Evolutionary conservation across 2,113 vertebrate species (phyloP).

Genomic region (Paramisgurnus dabryanus): DNA sequence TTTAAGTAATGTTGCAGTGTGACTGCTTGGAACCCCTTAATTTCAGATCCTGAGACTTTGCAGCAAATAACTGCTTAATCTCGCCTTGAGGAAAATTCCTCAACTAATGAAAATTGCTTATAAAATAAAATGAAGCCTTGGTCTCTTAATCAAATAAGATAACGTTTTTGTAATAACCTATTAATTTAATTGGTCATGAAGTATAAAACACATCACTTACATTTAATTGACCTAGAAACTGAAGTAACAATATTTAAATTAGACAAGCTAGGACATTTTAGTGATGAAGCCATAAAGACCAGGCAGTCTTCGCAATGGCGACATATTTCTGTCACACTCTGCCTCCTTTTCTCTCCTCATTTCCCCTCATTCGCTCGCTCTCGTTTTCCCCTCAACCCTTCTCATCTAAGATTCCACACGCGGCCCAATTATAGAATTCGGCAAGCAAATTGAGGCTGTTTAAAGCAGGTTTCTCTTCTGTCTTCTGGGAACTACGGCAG

Average conservation of each 20-base stretch:
- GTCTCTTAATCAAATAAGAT: slow-evolving; percentile 98
- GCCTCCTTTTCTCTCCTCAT: slow-evolving; percentile 30
- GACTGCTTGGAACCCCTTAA: slow-evolving; percentile 90
- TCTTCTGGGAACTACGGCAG: slow-evolving; percentile 79
- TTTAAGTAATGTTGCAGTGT: slow-evolving; percentile 92
- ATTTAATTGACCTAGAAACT: slow-evolving; percentile 99
- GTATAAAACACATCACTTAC: slow-evolving; percentile 97
- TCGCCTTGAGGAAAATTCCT: slow-evolving; percentile 95
- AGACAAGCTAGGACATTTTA: slow-evolving; percentile 84
- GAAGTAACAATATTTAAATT: slow-evolving; percentile 93
- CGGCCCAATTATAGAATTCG: slow-evolving; percentile 80
- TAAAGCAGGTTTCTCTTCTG: slow-evolving; percentile 67
- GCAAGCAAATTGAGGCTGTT: slow-evolving; percentile 80
- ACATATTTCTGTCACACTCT: slow-evolving; percentile 65
- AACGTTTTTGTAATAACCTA: slow-evolving; percentile 94
- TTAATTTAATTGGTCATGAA: slow-evolving; percentile 99
- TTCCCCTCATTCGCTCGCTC: slow-evolving; percentile 47
- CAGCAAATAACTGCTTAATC: slow-evolving; percentile 92
- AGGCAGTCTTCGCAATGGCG: slow-evolving; percentile 73
- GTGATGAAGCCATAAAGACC: slow-evolving; percentile 84
- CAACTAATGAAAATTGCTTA: slow-evolving; percentile 98
- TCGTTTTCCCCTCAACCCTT: slow-evolving; percentile 57
- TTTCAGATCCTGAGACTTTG: slow-evolving; percentile 84
- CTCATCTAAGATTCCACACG: slow-evolving; percentile 74
- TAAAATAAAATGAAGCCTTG: slow-evolving; percentile 98